Conservation (phyloP, 2,888 invertebrate species). For the Netelia virgata region DNA sequence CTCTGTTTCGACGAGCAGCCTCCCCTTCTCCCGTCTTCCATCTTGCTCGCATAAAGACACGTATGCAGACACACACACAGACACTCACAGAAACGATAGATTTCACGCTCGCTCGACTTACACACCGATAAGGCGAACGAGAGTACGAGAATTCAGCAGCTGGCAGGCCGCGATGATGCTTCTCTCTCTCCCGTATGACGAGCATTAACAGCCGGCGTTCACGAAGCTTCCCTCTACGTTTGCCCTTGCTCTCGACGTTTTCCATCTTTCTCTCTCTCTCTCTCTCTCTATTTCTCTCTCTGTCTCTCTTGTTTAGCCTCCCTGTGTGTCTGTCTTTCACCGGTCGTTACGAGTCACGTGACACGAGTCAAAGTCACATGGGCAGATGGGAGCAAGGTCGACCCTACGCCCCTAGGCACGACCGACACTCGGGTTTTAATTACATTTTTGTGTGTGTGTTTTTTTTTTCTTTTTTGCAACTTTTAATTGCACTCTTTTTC, state of each 20-base stretch:
- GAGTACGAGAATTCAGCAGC: constrained; percentile 37
- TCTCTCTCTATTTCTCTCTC: constrained; percentile 21
- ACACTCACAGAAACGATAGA: background rate
- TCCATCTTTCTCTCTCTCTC: constrained; percentile 13
- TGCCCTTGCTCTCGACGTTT: constrained; percentile 32
- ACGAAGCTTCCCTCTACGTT: constrained; percentile 44
- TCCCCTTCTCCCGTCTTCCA: background rate
- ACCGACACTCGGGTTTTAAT: too few relatives aligned
- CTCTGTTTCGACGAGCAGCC: background rate
- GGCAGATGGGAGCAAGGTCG: background rate
- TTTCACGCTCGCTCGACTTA: background rate
- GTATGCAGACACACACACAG: background rate
- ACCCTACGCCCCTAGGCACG: too few relatives aligned
- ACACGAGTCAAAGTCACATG: constrained; percentile 42
- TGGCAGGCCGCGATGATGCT: constrained; percentile 35
- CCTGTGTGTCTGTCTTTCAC: constrained; percentile 12
- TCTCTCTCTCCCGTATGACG: constrained; percentile 10
- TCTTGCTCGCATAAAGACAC: too few relatives aligned
- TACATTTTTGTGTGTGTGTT: too few relatives aligned
- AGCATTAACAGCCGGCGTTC: constrained; percentile 51
- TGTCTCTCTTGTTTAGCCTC: constrained; percentile 1
- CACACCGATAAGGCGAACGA: background rate
- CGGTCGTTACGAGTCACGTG: constrained; percentile 48
- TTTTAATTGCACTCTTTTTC: too few relatives aligned
- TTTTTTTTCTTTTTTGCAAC: too few relatives aligned